Conservation (phyloP, 2,888 invertebrate species). For the Cordilura impudica region DNA sequence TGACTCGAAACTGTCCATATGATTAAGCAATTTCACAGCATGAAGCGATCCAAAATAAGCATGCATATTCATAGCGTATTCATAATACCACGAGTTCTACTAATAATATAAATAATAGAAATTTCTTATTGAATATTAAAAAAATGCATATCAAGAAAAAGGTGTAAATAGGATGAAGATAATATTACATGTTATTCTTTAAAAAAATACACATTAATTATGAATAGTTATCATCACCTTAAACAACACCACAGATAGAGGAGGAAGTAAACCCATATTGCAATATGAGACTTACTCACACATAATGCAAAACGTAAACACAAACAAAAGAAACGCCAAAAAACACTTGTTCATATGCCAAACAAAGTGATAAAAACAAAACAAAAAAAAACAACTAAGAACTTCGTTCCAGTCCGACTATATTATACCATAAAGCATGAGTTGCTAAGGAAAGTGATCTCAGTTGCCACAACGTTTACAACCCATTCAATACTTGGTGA, state of each 20-base stretch:
- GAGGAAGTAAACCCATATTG: conserved; percentile 22
- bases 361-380: conserved; percentile 33
- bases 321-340: conserved; percentile 7
- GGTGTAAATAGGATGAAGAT: neutral
- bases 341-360: conserved; percentile 51
- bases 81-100: conserved; percentile 8
- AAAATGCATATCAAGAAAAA: neutral
- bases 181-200: too few relatives aligned
- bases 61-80: neutral
- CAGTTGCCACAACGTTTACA: too few relatives aligned
- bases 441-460: too few relatives aligned
- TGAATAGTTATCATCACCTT: conserved; percentile 49
- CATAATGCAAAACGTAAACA: neutral
- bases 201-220: conserved; percentile 17
- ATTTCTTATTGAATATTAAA: neutral
- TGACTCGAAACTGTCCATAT: conserved; percentile 12
- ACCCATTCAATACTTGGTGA: too few relatives aligned
- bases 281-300: conserved; percentile 17
- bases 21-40: neutral
- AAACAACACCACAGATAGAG: neutral
- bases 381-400: conserved; percentile 28
- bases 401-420: too few relatives aligned
- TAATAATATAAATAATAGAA: conserved; percentile 11
- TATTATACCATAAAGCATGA: too few relatives aligned
- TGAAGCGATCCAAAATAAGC: neutral